These are phyloP conservation scores for Thalassophryne amazonica DNA, from an alignment of 2,797 vertebrate genomes.

Conservation along the genomic window DNA sequence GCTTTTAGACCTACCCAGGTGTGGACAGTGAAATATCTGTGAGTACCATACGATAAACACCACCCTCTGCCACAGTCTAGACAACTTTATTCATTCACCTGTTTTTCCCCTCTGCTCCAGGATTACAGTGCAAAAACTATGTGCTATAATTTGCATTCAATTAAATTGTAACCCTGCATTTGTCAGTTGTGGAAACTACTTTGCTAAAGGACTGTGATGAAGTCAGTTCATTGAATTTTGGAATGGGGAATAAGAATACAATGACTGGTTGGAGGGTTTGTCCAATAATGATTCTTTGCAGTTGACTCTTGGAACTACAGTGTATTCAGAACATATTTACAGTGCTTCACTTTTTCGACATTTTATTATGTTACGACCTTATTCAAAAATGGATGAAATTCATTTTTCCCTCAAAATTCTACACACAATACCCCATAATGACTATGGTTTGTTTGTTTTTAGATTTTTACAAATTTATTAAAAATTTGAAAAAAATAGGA, in stretches of 20 bases:
- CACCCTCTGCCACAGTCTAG: constrained; percentile 57
- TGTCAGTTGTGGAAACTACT: constrained; percentile 1
- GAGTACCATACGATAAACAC: constrained; percentile 74
- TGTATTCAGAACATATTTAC: no score
- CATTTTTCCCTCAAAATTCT: no score
- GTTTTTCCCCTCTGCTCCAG: constrained; percentile 5
- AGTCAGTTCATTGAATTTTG: not conserved
- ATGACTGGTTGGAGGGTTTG: not conserved
- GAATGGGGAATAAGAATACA: not conserved
- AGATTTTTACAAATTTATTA: no score
- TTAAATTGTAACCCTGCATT: not conserved
- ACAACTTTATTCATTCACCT: constrained; percentile 30
- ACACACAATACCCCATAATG: no score
- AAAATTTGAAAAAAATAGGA: no score
- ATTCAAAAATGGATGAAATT: no score
- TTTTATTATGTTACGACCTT: no score
- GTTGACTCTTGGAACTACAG: not conserved
- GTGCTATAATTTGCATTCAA: constrained; percentile 19
- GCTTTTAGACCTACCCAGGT: constrained; percentile 83
- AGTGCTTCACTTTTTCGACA: no score
- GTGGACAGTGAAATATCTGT: constrained; percentile 86
- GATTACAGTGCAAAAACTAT: constrained; percentile 19
- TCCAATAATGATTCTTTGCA: not conserved
- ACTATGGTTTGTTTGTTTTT: no score
- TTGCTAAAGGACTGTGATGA: not conserved